These are phyloP conservation scores for Bradynema listronoti DNA, from an alignment of 1,140 invertebrate species.

Conservation along the genomic window DNA sequence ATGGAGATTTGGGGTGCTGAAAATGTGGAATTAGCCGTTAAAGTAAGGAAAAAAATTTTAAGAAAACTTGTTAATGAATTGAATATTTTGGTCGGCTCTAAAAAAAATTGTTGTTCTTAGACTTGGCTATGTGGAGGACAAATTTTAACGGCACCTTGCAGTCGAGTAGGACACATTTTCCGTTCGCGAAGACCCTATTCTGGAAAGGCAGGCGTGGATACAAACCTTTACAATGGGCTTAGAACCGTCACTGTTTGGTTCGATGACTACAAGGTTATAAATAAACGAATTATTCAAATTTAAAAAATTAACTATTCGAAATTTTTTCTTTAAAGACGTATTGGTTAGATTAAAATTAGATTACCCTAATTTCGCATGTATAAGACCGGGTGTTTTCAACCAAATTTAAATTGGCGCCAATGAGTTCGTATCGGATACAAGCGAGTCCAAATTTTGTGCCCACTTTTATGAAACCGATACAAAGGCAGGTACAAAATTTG, in stretches of 20 bases:
- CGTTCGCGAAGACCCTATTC: slow-evolving; percentile 77
- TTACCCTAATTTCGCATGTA: no score
- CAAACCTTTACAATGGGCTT: slow-evolving; percentile 76
- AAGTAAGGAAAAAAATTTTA: slow-evolving; percentile 45
- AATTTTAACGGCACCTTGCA: slow-evolving; percentile 53
- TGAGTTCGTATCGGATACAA: no score
- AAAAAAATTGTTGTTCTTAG: slow-evolving; percentile 28
- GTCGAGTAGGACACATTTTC: slow-evolving; percentile 73
- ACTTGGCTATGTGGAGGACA: slow-evolving; percentile 57
- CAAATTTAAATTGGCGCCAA: no score
- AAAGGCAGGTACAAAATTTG: no score
- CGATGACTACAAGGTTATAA: slow-evolving; percentile 67
- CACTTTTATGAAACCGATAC: no score
- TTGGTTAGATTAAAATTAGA: no score
- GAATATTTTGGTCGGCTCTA: not conserved
- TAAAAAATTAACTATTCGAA: no score
- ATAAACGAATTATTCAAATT: no score
- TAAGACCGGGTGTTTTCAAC: no score
- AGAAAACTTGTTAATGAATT: not conserved
- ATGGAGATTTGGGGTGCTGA: slow-evolving; percentile 64
- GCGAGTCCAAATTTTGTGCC: not conserved
- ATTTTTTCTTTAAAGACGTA: no score
- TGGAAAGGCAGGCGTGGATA: slow-evolving; percentile 71
- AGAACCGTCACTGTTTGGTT: slow-evolving; percentile 84
- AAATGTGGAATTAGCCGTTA: slow-evolving; percentile 87